Evolutionary conservation across 2,113 vertebrate genomes (phyloP).

Genomic region (Limnothrissa miodon): DNA sequence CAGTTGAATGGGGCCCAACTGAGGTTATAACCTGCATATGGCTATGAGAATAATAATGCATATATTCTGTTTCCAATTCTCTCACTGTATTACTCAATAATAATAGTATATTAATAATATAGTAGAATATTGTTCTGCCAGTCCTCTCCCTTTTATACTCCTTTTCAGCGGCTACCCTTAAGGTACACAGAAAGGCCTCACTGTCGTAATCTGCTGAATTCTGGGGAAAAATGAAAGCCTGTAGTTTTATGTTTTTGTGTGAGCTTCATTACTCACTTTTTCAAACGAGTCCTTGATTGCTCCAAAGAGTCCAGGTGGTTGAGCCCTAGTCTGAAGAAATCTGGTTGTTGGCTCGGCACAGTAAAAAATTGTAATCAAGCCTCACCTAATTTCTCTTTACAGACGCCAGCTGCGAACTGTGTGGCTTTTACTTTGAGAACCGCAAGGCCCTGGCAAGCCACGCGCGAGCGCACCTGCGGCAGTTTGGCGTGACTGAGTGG

Average conservation of each 20-base stretch:
- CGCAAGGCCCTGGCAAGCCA: slow-evolving; percentile 94
- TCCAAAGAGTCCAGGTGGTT: background rate
- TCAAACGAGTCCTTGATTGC: too few relatives aligned
- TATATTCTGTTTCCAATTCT: too few relatives aligned
- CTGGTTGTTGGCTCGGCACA: background rate
- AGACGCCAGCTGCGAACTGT: slow-evolving; percentile 92
- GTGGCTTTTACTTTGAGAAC: slow-evolving; percentile 95
- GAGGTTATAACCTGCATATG: too few relatives aligned
- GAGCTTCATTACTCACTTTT: too few relatives aligned
- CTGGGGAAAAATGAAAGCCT: too few relatives aligned
- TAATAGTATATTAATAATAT: too few relatives aligned
- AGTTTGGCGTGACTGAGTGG: slow-evolving; percentile 96
- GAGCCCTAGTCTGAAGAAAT: background rate
- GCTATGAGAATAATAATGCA: too few relatives aligned
- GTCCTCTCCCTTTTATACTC: background rate
- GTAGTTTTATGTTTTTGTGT: too few relatives aligned
- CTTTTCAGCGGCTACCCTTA: background rate
- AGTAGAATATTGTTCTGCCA: background rate
- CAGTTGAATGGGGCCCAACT: too few relatives aligned
- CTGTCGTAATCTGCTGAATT: background rate
- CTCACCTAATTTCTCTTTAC: slow-evolving; percentile 32
- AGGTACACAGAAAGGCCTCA: background rate
- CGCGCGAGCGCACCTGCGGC: slow-evolving; percentile 89
- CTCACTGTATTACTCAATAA: too few relatives aligned
- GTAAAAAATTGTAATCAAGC: background rate